These are phyloP conservation scores for Prorops nasuta DNA, from an alignment of 1,140 invertebrate species.

Conservation along the genomic window DNA sequence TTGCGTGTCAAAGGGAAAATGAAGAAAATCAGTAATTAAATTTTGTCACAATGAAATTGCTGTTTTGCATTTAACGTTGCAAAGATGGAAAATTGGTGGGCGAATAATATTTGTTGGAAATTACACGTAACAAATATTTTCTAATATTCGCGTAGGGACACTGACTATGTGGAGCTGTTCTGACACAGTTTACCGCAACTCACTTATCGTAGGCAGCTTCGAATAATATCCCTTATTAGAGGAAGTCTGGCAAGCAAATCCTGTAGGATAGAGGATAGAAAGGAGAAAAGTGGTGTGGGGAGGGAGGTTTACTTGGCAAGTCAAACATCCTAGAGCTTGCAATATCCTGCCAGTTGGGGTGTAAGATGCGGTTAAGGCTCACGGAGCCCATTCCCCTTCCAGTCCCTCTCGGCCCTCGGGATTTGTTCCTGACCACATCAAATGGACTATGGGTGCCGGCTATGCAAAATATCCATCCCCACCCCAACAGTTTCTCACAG, in stretches of 20 bases:
- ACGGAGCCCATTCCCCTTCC: slow-evolving; percentile 9
- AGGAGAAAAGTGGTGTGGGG: slow-evolving; percentile 18
- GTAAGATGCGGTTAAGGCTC: slow-evolving; percentile 38
- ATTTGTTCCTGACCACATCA: slow-evolving; percentile 35
- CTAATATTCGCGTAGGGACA: not conserved
- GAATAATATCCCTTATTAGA: slow-evolving; percentile 47
- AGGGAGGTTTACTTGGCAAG: slow-evolving; percentile 43
- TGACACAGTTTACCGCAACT: too few species aligned
- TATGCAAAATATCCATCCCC: slow-evolving; percentile 34
- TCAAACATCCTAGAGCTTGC: slow-evolving; percentile 45
- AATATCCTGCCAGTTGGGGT: slow-evolving; percentile 39
- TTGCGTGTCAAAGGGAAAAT: too few species aligned
- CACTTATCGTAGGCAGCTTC: too few species aligned
- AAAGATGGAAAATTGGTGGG: not conserved
- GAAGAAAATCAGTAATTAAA: not conserved
- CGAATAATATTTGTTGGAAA: not conserved
- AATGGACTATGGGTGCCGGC: slow-evolving; percentile 32
- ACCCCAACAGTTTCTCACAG: slow-evolving; percentile 7
- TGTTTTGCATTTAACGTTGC: not conserved
- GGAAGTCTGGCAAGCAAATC: slow-evolving; percentile 24
- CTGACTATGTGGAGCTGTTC: too few species aligned
- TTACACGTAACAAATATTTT: not conserved
- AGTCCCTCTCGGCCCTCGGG: not conserved
- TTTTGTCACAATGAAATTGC: not conserved
- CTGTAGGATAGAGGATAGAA: slow-evolving; percentile 19